These are phyloP conservation scores for Drosophila virilis DNA, from an alignment of 1,140 invertebrate species.

Conservation along the genomic window DNA sequence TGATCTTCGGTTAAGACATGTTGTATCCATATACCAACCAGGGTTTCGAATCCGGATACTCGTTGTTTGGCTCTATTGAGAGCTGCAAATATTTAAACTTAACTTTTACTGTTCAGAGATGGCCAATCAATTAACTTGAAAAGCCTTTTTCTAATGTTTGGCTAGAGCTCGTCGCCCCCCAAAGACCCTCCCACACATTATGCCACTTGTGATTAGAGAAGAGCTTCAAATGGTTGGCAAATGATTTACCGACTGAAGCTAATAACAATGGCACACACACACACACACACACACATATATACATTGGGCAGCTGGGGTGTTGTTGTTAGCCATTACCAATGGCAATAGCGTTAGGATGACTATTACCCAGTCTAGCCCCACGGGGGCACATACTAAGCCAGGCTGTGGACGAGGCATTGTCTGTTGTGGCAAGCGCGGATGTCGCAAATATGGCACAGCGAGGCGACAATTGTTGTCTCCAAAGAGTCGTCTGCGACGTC, in stretches of 20 bases:
- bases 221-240: conserved; percentile 46
- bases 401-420: conserved; percentile 56
- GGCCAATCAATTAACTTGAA: conserved; percentile 1
- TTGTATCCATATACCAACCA: no score
- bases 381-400: conserved; percentile 64
- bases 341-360: conserved; percentile 12
- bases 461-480: conserved; percentile 83
- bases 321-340: conserved; percentile 25
- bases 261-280: conserved; percentile 5
- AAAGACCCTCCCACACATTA: conserved; percentile 44
- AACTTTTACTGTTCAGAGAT: neutral
- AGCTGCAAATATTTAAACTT: no score
- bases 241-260: conserved; percentile 54
- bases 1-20: no score
- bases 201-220: conserved; percentile 66
- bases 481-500: conserved; percentile 68
- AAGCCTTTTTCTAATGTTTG: neutral
- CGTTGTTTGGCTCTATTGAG: no score
- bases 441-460: conserved; percentile 77
- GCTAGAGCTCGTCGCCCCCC: neutral
- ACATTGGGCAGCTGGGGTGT: neutral
- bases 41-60: no score
- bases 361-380: conserved; percentile 34
- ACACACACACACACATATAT: neutral
- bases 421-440: conserved; percentile 31